Conservation (phyloP, 2,888 invertebrate species). For the Stenolophus ochropezus region DNA sequence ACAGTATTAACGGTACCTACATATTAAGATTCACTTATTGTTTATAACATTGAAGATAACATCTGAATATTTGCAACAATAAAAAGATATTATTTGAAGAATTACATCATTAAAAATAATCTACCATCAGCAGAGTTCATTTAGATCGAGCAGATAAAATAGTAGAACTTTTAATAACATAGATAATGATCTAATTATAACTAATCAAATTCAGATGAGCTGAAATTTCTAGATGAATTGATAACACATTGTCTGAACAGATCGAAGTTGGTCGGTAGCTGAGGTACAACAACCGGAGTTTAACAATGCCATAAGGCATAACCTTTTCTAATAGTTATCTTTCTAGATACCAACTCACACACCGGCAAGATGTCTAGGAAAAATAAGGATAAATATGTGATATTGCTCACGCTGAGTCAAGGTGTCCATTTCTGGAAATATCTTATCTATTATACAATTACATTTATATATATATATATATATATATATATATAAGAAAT, state of each 20-base stretch:
- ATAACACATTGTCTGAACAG: constrained; percentile 43
- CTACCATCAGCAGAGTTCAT: constrained; percentile 43
- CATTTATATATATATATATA: too few species aligned
- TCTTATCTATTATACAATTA: neutral
- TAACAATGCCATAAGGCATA: constrained; percentile 10
- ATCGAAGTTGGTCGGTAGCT: constrained; percentile 36
- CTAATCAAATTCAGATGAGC: constrained; percentile 55
- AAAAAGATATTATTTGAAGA: constrained; percentile 46
- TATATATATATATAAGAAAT: too few species aligned
- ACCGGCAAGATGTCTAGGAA: neutral
- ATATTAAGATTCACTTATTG: constrained; percentile 28
- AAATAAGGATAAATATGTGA: neutral
- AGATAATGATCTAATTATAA: constrained; percentile 58
- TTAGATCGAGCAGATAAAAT: constrained; percentile 46
- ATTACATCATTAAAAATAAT: constrained; percentile 47
- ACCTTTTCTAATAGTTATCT: neutral
- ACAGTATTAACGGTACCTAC: constrained; percentile 8
- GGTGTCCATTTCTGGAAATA: neutral
- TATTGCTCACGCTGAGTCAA: neutral
- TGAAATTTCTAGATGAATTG: constrained; percentile 39
- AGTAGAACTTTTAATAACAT: constrained; percentile 57
- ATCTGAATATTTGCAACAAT: constrained; percentile 42
- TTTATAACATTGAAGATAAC: constrained; percentile 19
- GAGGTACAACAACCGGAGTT: constrained; percentile 32
- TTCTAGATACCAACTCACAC: neutral